These are phyloP conservation scores for Arenicola marina DNA, from an alignment of 2,888 invertebrate species.

Conservation along the genomic window DNA sequence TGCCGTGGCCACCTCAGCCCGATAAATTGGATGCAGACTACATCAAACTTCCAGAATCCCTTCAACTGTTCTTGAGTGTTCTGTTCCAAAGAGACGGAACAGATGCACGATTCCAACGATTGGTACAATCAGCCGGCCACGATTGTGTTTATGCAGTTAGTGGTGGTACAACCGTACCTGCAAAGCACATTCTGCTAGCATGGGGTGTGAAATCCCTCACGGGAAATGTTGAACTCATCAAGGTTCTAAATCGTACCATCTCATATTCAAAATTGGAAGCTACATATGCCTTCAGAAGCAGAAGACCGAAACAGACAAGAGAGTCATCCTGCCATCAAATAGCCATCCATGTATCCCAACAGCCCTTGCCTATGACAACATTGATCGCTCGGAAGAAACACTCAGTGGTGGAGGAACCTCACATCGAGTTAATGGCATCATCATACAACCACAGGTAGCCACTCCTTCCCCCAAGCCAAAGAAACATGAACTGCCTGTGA, in stretches of 20 bases:
- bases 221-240: conserved; percentile 11
- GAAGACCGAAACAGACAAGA: not conserved
- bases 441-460: conserved; percentile 27
- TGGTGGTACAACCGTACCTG: not conserved
- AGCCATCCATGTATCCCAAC: conserved; percentile 25
- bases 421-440: conserved; percentile 38
- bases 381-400: conserved; percentile 36
- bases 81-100: too few species aligned
- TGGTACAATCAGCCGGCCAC: conserved; percentile 6
- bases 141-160: conserved; percentile 8
- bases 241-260: conserved; percentile 7
- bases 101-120: not conserved
- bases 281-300: conserved; percentile 8
- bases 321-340: conserved; percentile 14
- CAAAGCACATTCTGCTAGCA: conserved; percentile 8
- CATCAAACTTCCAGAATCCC: too few species aligned
- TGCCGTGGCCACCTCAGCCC: too few species aligned
- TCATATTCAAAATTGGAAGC: conserved; percentile 14
- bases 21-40: too few species aligned
- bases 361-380: conserved; percentile 35
- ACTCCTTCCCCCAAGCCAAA: not conserved
- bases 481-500: not conserved
- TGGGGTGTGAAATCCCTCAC: conserved; percentile 11
- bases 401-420: conserved; percentile 35
- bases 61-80: too few species aligned